These are phyloP conservation scores for Heterochromis multidens DNA, from an alignment of 2,113 vertebrate genomes.

Conservation along the genomic window DNA sequence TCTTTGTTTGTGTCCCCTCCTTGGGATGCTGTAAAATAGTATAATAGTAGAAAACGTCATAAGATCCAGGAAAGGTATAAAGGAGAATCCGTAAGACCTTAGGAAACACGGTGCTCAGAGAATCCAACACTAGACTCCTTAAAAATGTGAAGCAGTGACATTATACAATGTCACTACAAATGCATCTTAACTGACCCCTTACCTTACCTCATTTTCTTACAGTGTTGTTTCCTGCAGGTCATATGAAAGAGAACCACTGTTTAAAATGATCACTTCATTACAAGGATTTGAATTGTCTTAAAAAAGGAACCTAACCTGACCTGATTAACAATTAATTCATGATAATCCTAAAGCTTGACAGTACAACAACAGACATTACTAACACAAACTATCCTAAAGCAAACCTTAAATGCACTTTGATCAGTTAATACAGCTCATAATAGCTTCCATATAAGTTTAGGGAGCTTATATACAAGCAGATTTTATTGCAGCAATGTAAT, in stretches of 20 bases:
- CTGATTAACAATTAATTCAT: neutral
- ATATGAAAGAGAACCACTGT: neutral
- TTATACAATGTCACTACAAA: neutral
- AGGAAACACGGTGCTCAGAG: neutral
- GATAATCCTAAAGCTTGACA: neutral
- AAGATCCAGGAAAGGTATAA: neutral
- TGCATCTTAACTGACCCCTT: neutral
- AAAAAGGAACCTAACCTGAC: neutral
- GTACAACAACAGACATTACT: neutral
- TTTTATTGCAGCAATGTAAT: too few species aligned
- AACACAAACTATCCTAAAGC: neutral
- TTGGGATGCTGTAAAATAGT: neutral
- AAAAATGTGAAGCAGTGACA: neutral
- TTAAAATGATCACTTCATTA: neutral
- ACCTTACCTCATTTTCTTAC: neutral
- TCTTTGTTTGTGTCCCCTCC: neutral
- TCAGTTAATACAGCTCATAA: too few species aligned
- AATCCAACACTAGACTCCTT: neutral
- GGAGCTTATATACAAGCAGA: fast-evolving
- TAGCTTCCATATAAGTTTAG: neutral
- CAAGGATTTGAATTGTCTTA: neutral
- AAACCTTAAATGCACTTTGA: too few species aligned
- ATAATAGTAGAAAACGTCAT: neutral
- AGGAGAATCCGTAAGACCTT: fast-evolving
- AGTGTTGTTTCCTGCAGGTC: neutral